phyloP scores from a whole-genome alignment of 2,888 invertebrate genomes.

The Agapetus fuscipes region DNA sequence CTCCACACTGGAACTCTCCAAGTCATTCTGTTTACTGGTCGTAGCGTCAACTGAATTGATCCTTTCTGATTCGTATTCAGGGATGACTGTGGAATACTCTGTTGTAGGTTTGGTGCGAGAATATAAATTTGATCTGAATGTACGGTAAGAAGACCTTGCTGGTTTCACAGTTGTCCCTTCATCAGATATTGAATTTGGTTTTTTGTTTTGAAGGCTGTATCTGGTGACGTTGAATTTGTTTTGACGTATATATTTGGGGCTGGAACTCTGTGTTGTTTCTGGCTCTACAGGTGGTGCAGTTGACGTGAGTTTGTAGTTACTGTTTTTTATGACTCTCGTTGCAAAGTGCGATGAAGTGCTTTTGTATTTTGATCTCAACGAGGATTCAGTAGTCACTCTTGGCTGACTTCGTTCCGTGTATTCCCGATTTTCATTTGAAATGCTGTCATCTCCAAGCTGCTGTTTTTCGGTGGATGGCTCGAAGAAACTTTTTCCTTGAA shows the following conservation, averaged over 20 bases:
- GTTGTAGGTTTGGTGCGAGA: slow-evolving; percentile 15
- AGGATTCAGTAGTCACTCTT: slow-evolving; percentile 29
- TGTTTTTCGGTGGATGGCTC: slow-evolving; percentile 1
- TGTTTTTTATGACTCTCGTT: not conserved
- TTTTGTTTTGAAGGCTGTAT: slow-evolving; percentile 15
- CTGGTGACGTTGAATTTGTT: slow-evolving; percentile 15
- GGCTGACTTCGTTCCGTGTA: not conserved
- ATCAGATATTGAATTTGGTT: slow-evolving; percentile 9
- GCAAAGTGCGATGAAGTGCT: slow-evolving; percentile 19
- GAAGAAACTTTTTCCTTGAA: slow-evolving; percentile 2
- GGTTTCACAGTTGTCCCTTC: slow-evolving; percentile 16
- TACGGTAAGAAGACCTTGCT: slow-evolving; percentile 3
- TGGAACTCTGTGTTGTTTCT: slow-evolving; percentile 29
- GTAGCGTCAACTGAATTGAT: not conserved
- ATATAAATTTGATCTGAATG: slow-evolving; percentile 8
- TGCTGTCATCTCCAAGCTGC: not conserved
- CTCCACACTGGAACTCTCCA: slow-evolving; percentile 2
- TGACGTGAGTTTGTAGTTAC: not conserved
- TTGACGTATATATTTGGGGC: slow-evolving; percentile 28
- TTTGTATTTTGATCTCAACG: slow-evolving; percentile 28
- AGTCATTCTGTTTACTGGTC: slow-evolving; percentile 1
- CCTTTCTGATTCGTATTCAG: not conserved
- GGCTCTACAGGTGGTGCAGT: slow-evolving; percentile 23
- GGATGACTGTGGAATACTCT: not conserved
- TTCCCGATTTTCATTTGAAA: not conserved